These are phyloP conservation scores for Pristionchus arcanus DNA, from an alignment of 2,888 invertebrate genomes.

Conservation along the genomic window DNA sequence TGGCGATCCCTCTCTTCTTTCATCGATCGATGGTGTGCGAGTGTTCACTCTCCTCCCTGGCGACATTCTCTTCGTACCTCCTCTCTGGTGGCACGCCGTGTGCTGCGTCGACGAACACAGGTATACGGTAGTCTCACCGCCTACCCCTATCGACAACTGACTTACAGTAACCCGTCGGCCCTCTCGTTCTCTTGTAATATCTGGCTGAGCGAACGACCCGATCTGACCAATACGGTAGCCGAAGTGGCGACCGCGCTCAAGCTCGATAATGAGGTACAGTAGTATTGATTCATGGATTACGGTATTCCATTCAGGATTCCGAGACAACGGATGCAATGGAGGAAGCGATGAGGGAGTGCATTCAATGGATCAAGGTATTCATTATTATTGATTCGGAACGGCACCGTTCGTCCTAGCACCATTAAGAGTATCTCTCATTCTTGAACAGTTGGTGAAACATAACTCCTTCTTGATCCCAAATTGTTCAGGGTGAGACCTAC, in stretches of 20 bases:
- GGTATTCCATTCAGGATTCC: not conserved
- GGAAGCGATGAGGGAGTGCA: conserved; percentile 5
- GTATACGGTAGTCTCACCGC: not conserved
- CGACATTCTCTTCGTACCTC: conserved; percentile 91
- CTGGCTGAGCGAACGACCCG: conserved; percentile 54
- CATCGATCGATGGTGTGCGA: conserved; percentile 76
- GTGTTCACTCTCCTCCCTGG: conserved; percentile 88
- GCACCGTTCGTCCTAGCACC: no score
- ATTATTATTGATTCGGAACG: not conserved
- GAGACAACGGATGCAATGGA: not conserved
- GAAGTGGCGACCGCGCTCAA: conserved; percentile 10
- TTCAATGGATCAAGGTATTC: not conserved
- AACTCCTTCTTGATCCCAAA: not conserved
- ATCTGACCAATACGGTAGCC: conserved; percentile 21
- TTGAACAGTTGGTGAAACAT: not conserved
- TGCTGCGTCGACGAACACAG: not conserved
- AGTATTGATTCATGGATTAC: not conserved
- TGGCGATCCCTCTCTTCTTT: conserved; percentile 46
- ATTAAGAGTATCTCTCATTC: no score
- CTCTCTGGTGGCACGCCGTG: conserved; percentile 87
- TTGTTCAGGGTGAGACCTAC: not conserved
- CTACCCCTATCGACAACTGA: not conserved
- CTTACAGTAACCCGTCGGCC: conserved; percentile 9
- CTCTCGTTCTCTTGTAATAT: conserved; percentile 52
- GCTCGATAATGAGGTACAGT: not conserved